Base-by-base conservation (phyloP, 2,888 invertebrate genomes). In the Cotesia congregata region DNA sequence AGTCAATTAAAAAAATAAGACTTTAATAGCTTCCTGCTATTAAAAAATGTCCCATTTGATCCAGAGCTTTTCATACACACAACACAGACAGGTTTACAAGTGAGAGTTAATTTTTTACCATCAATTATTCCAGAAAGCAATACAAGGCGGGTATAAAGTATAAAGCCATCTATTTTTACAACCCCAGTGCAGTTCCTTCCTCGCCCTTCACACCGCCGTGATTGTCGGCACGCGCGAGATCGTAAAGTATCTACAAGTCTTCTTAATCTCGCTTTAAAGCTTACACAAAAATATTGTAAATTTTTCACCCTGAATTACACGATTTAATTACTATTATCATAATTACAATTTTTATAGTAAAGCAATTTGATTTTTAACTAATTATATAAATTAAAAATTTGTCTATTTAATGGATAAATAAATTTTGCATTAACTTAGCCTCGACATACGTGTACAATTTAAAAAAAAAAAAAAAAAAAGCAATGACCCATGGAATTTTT, bases 201-300 rank as follows among this genome's bases (percentile, higher is more conserved):
- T 71, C 60, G 39, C 71, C 71, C 71, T 71, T 71, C 17, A n/a
- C 62, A 6, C 20, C 62, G 61, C 71, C 67, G 70, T 62, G 78
- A 80, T 77, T 79, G 77, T 78, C 72, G 82, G 83, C 83, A 83
- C 83, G 83, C 82, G 83, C 77, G 80, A 77, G 78, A 81, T 77
- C 40, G 39, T 59, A 64, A 59, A 71, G 30, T 39, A 76, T 68
- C 9, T 50, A 50, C 73, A 67, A 74, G 50, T 39, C 64, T 64
- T 39, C 64, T 65, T 64, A 67, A 67, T 67, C 30, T 59, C 60
- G 41, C 65, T 12, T 38, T 20, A 12, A 59, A 1, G 4, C 17
- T 50, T 3, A 50, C 7, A 50, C 1, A 6, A 5, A 12, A 50
- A 20, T 41, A 20, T 15, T 62, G 4, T 41, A 62, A 30, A 7